Percentiles rank a stretch among this genome's conserved stretches.
phyloP scores from a whole-genome alignment of 2,113 vertebrate genomes.

The Erpornis zantholeuca region DNA sequence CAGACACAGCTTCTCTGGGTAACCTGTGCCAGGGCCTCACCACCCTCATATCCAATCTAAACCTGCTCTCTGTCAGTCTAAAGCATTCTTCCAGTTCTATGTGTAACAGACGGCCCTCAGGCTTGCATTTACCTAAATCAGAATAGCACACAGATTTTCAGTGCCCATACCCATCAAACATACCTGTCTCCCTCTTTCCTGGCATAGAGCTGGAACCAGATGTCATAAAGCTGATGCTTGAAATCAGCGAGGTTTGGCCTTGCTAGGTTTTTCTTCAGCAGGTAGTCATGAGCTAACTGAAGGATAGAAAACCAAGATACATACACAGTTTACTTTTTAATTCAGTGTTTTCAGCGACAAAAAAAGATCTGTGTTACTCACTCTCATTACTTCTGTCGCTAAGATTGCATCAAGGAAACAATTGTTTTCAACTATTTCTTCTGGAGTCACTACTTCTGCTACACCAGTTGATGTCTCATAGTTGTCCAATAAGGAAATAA shows the following conservation, averaged over 20 bases:
- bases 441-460: constrained; percentile 74
- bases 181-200: constrained; percentile 76
- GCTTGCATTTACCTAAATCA: not conserved
- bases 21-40: not conserved
- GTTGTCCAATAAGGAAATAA: constrained; percentile 82
- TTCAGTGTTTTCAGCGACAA: not conserved
- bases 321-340: not conserved
- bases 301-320: not conserved
- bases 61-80: accelerated
- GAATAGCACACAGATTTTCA: not conserved
- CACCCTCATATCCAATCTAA: not conserved
- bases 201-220: constrained; percentile 87
- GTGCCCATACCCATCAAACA: not conserved
- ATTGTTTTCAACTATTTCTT: constrained; percentile 76
- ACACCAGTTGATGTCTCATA: constrained; percentile 78
- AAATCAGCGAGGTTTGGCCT: constrained; percentile 68
- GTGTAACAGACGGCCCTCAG: not conserved
- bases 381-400: constrained; percentile 82
- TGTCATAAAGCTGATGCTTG: constrained; percentile 82
- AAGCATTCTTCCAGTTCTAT: not conserved
- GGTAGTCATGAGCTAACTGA: constrained; percentile 79
- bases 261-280: constrained; percentile 73
- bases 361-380: constrained; percentile 2
- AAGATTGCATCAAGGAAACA: constrained; percentile 79
- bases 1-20: not conserved